Evolutionary conservation across 2,888 invertebrate genomes (phyloP).

Genomic region (Syrphus vitripennis): DNA sequence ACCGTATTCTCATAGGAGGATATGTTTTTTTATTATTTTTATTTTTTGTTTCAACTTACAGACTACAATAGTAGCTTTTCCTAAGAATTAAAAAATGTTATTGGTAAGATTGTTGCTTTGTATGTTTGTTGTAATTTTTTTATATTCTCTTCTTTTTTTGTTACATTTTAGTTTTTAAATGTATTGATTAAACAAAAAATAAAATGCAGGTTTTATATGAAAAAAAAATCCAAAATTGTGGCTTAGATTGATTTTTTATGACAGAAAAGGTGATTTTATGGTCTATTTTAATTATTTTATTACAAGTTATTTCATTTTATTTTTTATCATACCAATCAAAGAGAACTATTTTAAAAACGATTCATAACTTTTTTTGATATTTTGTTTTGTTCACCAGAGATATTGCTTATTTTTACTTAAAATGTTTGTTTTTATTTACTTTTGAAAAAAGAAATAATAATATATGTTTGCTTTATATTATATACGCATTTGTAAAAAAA

Average conservation of each 20-base stretch:
- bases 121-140: slow-evolving; percentile 47
- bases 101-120: slow-evolving; percentile 59
- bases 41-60: slow-evolving; percentile 15
- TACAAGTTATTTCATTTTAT: slow-evolving; percentile 31
- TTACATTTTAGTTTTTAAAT: slow-evolving; percentile 7
- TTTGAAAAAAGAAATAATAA: slow-evolving; percentile 45
- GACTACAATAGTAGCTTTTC: slow-evolving; percentile 66
- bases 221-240: background rate
- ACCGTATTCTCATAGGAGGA: slow-evolving; percentile 37
- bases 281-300: slow-evolving; percentile 20
- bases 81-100: slow-evolving; percentile 56
- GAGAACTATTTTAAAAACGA: slow-evolving; percentile 27
- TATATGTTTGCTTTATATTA: slow-evolving; percentile 42
- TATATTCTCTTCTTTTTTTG: slow-evolving; percentile 1
- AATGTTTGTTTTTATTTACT: slow-evolving; percentile 32
- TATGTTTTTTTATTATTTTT: slow-evolving; percentile 45
- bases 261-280: slow-evolving; percentile 54
- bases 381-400: slow-evolving; percentile 30
- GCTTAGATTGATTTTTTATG: background rate
- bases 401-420: slow-evolving; percentile 56
- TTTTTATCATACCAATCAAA: slow-evolving; percentile 42
- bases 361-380: slow-evolving; percentile 20
- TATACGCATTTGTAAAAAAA: slow-evolving; percentile 44
- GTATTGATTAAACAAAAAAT: background rate
- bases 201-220: slow-evolving; percentile 7